Percentiles rank a stretch among this genome's conserved stretches.
Evolutionary conservation across 2,113 vertebrate species (phyloP).

Genomic region (Chroicocephalus ridibundus): DNA sequence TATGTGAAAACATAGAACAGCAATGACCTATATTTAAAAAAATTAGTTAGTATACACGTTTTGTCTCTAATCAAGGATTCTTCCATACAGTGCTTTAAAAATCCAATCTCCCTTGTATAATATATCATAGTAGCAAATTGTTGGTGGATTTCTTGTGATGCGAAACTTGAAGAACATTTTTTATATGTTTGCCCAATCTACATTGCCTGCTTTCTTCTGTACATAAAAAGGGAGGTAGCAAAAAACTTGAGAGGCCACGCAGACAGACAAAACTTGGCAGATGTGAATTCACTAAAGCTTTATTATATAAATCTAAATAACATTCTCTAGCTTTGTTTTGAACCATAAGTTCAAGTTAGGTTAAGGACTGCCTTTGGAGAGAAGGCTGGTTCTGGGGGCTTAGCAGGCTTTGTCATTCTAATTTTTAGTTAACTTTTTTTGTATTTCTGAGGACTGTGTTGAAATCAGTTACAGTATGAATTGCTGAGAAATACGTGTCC

Average conservation of each 20-base stretch:
- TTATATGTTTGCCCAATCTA: not conserved
- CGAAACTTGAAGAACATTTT: not conserved
- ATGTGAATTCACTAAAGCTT: not conserved
- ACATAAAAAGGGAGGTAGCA: not conserved
- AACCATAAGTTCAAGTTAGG: not conserved
- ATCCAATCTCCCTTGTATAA: not conserved
- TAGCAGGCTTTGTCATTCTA: not conserved
- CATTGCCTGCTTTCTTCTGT: not conserved
- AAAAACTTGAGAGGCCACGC: not conserved
- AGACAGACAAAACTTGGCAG: not conserved
- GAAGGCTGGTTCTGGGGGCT: not conserved
- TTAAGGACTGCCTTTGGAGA: not conserved
- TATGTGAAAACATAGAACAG: slow-evolving; percentile 34
- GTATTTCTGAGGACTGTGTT: not conserved
- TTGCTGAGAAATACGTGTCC: not conserved
- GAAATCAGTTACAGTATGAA: not conserved
- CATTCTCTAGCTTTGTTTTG: not conserved
- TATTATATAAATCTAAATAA: not conserved
- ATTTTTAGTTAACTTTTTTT: not conserved
- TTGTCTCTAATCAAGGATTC: not conserved
- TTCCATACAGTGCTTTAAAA: not conserved
- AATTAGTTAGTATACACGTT: not conserved
- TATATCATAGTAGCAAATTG: not conserved
- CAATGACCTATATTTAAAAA: slow-evolving; percentile 51
- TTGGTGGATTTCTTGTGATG: not conserved